phyloP scores from a whole-genome alignment of 2,113 vertebrate genomes.

The Paralichthys olivaceus region DNA sequence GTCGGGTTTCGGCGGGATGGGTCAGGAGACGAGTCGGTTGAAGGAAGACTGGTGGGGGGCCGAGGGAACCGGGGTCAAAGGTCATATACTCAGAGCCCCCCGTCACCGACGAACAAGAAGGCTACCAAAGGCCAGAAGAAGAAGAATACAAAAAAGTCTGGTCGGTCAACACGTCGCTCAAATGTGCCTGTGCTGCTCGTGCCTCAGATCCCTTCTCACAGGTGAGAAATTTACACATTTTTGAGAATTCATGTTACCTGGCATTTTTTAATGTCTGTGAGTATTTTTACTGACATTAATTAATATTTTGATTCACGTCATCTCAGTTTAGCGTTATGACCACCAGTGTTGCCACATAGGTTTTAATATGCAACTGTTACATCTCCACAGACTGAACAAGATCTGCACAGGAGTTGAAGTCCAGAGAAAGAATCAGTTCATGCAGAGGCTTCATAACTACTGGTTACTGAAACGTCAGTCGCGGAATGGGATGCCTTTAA shows the following conservation, averaged over 20 bases:
- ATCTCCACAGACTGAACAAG: slow-evolving; percentile 91
- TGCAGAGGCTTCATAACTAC: slow-evolving; percentile 97
- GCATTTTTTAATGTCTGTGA: background rate
- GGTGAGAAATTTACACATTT: slow-evolving; percentile 80
- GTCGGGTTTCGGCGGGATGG: slow-evolving; percentile 78
- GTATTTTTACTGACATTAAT: background rate
- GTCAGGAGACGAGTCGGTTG: slow-evolving; percentile 77
- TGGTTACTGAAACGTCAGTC: slow-evolving; percentile 98
- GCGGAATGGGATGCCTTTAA: slow-evolving; percentile 94
- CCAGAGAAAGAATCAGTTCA: slow-evolving; percentile 97
- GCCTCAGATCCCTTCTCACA: slow-evolving; percentile 94
- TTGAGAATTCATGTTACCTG: background rate
- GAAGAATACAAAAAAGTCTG: slow-evolving; percentile 86
- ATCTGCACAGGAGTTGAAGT: slow-evolving; percentile 94
- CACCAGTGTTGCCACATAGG: background rate
- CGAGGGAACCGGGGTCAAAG: slow-evolving; percentile 80
- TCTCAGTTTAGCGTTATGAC: background rate
- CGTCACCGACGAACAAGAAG: slow-evolving; percentile 72
- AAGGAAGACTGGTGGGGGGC: slow-evolving; percentile 80
- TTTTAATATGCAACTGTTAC: background rate
- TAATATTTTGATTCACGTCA: background rate
- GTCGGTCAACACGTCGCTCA: slow-evolving; percentile 72
- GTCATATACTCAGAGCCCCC: slow-evolving; percentile 80
- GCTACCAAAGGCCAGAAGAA: slow-evolving; percentile 88
- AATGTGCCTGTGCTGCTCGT: slow-evolving; percentile 87